A percentile compares a stretch with the other conserved stretches of the same genome.
Conservation (phyloP, 30 jellyfish, hydroid and myxozoan genomes). For the Chrysaora quinquecirrha region DNA sequence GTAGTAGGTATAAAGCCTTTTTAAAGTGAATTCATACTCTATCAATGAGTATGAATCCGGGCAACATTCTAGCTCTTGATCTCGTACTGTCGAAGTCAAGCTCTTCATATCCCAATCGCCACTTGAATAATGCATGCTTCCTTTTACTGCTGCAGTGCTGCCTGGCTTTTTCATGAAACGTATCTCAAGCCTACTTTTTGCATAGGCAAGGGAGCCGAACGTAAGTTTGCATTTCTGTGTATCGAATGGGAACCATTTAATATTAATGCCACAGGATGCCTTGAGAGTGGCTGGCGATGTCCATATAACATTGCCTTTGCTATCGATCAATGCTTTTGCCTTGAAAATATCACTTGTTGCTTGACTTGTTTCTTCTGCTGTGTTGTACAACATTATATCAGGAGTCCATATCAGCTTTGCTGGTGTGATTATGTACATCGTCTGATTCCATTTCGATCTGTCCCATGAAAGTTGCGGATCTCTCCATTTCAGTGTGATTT, state of each 20-base stretch:
- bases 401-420: conserved; percentile 49
- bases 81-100: conserved; percentile 11
- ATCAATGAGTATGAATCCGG: conserved; percentile 44
- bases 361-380: conserved; percentile 56
- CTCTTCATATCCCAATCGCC: conserved; percentile 61
- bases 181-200: conserved; percentile 34
- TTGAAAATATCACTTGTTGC: conserved; percentile 46
- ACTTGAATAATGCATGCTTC: conserved; percentile 14
- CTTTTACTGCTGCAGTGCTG: conserved; percentile 34
- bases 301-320: conserved; percentile 51
- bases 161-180: conserved; percentile 39
- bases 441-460: conserved; percentile 42
- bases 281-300: conserved; percentile 31
- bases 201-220: conserved; percentile 63
- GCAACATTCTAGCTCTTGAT: conserved; percentile 27
- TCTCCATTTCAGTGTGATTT: conserved; percentile 27
- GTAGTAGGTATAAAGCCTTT: conserved; percentile 47
- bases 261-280: conserved; percentile 56
- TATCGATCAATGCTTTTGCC: conserved; percentile 16
- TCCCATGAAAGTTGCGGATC: conserved; percentile 72
- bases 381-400: conserved; percentile 57
- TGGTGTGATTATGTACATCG: conserved; percentile 44
- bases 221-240: conserved; percentile 52
- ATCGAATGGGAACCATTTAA: conserved; percentile 69
- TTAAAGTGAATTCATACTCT: conserved; percentile 43